Base-by-base conservation (phyloP, 1,140 invertebrate genomes). In the Philaenus spumarius region DNA sequence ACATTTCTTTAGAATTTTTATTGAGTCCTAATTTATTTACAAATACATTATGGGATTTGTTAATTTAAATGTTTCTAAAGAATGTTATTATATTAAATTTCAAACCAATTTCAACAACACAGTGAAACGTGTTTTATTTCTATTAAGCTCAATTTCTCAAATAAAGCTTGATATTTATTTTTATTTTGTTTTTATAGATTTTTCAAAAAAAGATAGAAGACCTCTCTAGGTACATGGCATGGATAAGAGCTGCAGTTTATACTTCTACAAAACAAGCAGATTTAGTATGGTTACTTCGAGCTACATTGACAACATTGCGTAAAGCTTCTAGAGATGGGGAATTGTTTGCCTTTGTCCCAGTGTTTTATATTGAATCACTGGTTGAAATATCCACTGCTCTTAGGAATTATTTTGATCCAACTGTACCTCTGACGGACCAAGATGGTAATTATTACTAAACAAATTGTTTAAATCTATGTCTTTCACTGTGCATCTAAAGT, bases 321-420 rank as follows among this genome's bases (percentile, higher is more conserved):
- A 73, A 72, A 6, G 77, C 82, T 2, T 84, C 84, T 3, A 64
- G 69, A n/a, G 74, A 79, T 39, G 82, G 82, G 11, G 75, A 80
- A 3, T 75, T 90, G 30, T 90, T 91, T 70, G 79, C 82, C 9
- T 92, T 90, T 69, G 82, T 90, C 14, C 90, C 90, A 1, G 87
- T 90, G 61, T 86, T 89, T 67, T 91, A 92, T 68, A 75, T 92
- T 30, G 86, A 90, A 54, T 79, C 82, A 6, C 77, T 87, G 45
- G 77, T 89, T 48, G 85, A 90, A 68, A 69, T 87, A 6, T 82
- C 68, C 53, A 78, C 73, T 62, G 80, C 74, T 56, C 74, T 81
- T 2, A 69, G 77, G 9, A 78, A 72, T 47, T 84, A 83, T 64
- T 79, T 88, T 67, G 79, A 86, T 67, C 82, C 84, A 0, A 84